These are phyloP conservation scores for Beris morrisii DNA, from an alignment of 2,888 invertebrate species.

Conservation along the genomic window DNA sequence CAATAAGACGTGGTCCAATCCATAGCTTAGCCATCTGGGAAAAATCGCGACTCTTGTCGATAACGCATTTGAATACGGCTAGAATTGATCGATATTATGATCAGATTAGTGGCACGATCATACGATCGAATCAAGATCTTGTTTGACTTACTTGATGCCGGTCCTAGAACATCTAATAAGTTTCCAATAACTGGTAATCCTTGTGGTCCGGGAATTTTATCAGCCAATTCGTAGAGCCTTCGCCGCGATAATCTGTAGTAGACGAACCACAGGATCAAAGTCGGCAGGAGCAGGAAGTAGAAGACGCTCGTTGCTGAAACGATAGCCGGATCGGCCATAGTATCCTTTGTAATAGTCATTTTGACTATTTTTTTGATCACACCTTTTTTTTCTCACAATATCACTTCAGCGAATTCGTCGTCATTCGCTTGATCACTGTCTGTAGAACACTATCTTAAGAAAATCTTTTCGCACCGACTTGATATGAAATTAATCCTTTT, in stretches of 20 bases:
- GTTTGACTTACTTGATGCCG: constrained; percentile 64
- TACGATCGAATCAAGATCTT: not conserved
- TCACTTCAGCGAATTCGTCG: not conserved
- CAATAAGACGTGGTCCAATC: constrained; percentile 74
- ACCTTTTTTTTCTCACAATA: not conserved
- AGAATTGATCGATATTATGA: constrained; percentile 38
- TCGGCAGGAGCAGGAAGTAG: constrained; percentile 72
- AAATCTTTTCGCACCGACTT: too few relatives aligned
- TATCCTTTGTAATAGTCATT: constrained; percentile 48
- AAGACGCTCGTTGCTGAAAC: constrained; percentile 67
- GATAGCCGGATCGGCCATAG: constrained; percentile 51
- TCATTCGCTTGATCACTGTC: not conserved
- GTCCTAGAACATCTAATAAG: constrained; percentile 72
- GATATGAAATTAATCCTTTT: too few relatives aligned
- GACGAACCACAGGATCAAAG: constrained; percentile 68
- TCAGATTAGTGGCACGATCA: too few relatives aligned
- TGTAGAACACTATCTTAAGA: too few relatives aligned
- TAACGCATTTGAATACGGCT: constrained; percentile 72
- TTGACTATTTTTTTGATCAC: not conserved
- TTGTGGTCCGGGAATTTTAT: constrained; percentile 70
- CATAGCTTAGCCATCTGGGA: constrained; percentile 68
- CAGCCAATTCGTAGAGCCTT: constrained; percentile 70
- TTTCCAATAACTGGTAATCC: constrained; percentile 76
- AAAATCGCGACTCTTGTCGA: constrained; percentile 56
- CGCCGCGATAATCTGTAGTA: constrained; percentile 78